Base-by-base conservation (phyloP, 2,888 invertebrate species). In the Papilio elwesi region DNA sequence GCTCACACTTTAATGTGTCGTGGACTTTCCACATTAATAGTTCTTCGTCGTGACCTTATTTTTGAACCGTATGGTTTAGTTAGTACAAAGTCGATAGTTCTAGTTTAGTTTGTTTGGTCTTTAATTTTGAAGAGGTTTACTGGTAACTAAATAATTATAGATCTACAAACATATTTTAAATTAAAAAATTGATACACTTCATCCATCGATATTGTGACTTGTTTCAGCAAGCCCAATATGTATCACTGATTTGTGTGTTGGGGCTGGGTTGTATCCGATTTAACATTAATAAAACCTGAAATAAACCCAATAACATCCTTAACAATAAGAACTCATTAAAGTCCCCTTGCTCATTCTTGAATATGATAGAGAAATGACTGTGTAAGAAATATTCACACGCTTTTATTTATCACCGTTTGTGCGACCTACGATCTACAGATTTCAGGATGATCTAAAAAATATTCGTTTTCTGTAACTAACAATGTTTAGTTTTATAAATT, bases 1-100 rank as follows among this genome's bases (percentile, higher is more conserved):
- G 79, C 82, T 83, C 38, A 52, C 38, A 48, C 59, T 49, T 65
- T 63, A 57, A 53, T 53, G 73, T 68, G 36, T 53, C 62, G 70
- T 53, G 63, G 53, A 73, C 38, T 55, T 74, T 62, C 48, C 55
- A 64, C 55, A 70, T 64, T 38, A 69, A 73, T 73, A 71, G 59
- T 51, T 51, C 51, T 59, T 71, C 63, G 62, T 67, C 53, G 43
- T 70, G 64, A 70, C 55, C 55, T 70, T 11, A 53, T 70, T 64
- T 64, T 63, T 16, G n/a, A 48, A 65, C 48, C 47, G 43, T 15
- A 47, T 12, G 53, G 7, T 64, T 55, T 48, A 26, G 68, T 47
- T 57, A 9, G n/a, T 53, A 49, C 16, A 13, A 48, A 49, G 6
- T 26, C 49, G 13, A 15, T 64, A 16, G 16, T 6, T 64, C 26